These are phyloP conservation scores for Anas platyrhynchos DNA, from an alignment of 2,113 vertebrate species.

Conservation along the genomic window DNA sequence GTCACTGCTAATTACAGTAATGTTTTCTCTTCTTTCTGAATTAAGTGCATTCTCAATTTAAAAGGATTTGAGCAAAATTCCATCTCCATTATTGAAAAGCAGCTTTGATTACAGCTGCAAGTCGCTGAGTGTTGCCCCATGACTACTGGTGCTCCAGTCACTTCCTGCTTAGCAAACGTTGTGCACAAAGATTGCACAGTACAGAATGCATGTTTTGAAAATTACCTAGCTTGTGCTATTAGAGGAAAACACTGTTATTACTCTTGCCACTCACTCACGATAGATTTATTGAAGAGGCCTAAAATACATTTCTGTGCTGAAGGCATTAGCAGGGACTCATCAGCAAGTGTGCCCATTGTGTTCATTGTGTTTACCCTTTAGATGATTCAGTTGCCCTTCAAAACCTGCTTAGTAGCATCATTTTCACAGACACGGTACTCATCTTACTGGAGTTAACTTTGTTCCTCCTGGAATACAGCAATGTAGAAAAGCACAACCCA, in stretches of 20 bases:
- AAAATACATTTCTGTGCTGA: not conserved
- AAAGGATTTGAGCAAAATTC: not conserved
- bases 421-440: not conserved
- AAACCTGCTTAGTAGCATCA: not conserved
- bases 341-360: not conserved
- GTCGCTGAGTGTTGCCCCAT: accelerated
- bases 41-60: not conserved
- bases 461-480: not conserved
- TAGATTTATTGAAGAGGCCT: not conserved
- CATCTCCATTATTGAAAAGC: not conserved
- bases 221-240: not conserved
- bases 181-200: accelerated
- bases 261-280: not conserved
- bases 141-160: not conserved
- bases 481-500: not conserved
- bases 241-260: not conserved
- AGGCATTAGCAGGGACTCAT: not conserved
- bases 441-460: not conserved
- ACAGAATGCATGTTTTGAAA: not conserved
- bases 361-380: not conserved
- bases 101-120: not conserved
- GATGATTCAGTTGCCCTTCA: not conserved
- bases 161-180: not conserved
- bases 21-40: not conserved
- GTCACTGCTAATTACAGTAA: not conserved